Evolutionary conservation across 2,797 vertebrate species (phyloP), one percentile per base, ranked within the genome.

Genomic region (Taeniopygia guttata): DNA sequence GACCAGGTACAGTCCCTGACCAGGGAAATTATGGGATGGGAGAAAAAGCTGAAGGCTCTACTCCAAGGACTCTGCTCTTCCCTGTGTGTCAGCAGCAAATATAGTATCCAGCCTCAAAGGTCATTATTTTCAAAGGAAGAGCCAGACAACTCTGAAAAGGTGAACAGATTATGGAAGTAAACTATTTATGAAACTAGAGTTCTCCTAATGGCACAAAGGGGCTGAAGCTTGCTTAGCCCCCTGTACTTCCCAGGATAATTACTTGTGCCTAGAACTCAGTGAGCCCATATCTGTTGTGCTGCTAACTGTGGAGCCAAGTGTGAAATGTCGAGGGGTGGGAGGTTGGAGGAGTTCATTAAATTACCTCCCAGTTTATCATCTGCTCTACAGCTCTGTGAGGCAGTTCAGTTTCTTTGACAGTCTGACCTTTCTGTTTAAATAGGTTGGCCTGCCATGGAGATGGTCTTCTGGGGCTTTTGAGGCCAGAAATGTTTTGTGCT

Each of bases 361-460:
- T 69, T 93, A 63, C 29, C 42, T 92, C 85, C 36, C 69, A 84
- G 91, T 86, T 94, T 84, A 92, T 94, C 87, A 74, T 79, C 68
- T 89, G 66, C 73, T 93, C 79, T 84, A 54, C 36, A 91, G 59
- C 69, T 94, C 87, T 9, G 20, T 58, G 55, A 94, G 79, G 63
- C 55, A 90, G 29, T 63, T 88, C 29, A 62, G 84, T 52, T 93
- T 91, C 94, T 89, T 86, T 96, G 94, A 90, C 94, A 94, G 69
- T 67, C 69, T 96, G 94, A 97, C 96, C 94, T 96, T 97, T 97
- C 63, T 86, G 51, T 84, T 96, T 95, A 96, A 97, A 90, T 89
- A 94, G 89, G 62, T 95, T 94, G 75, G n/a, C 56, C n/a, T 91
- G 63, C 36, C 54, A 76, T 2, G 29, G 69, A 95, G 48, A 66